These are phyloP conservation scores for Martes martes DNA, from an alignment of 2,113 vertebrate species.

Conservation along the genomic window DNA sequence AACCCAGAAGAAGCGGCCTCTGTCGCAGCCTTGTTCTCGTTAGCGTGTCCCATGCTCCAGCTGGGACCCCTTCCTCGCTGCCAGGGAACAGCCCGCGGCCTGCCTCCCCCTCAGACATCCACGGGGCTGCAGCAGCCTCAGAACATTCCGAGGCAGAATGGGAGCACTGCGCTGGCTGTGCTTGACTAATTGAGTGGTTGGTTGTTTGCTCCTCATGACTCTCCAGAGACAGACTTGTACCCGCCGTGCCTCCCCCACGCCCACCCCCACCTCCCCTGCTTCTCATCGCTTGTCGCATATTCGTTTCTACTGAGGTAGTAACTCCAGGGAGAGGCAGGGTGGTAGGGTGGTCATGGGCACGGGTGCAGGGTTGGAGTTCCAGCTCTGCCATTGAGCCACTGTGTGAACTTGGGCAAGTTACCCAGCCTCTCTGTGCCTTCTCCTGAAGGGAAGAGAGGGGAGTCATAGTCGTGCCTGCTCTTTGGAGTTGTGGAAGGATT, in stretches of 20 bases:
- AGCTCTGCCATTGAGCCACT: neutral
- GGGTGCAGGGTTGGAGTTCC: neutral
- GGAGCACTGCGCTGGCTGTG: neutral
- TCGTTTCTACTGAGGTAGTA: neutral
- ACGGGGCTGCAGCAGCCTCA: neutral
- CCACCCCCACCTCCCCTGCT: neutral
- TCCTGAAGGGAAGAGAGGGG: neutral
- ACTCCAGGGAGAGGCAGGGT: neutral
- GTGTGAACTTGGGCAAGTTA: neutral
- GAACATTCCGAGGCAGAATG: neutral
- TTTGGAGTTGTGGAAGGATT: neutral
- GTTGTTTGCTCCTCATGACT: neutral
- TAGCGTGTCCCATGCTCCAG: neutral
- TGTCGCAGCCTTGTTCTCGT: neutral
- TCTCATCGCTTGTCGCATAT: neutral
- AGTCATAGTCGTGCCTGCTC: neutral
- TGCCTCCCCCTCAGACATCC: neutral
- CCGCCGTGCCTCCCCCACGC: fast-evolving
- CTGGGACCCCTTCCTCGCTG: neutral
- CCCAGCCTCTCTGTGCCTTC: neutral
- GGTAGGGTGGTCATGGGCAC: fast-evolving
- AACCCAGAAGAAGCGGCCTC: neutral
- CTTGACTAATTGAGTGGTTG: neutral
- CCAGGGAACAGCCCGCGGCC: neutral
- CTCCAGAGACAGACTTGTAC: neutral